Conservation (phyloP, 2,888 invertebrate species). For the Leptinotarsa haldemani region DNA sequence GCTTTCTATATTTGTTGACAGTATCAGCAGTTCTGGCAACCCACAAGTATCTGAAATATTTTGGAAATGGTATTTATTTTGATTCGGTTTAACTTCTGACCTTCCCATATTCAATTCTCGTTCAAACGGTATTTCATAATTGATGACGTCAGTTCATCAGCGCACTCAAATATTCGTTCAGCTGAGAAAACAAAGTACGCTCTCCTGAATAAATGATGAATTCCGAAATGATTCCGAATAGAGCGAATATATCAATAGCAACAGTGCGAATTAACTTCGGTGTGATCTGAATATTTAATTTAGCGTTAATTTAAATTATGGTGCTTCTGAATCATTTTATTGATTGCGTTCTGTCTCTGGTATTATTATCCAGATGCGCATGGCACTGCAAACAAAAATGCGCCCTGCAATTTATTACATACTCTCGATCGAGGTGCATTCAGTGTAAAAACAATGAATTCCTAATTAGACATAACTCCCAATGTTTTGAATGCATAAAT, state of each 20-base stretch:
- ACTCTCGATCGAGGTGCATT: slow-evolving; percentile 43
- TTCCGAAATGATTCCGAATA: slow-evolving; percentile 41
- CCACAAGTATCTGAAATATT: no score
- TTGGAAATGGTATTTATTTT: no score
- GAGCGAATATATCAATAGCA: slow-evolving; percentile 48
- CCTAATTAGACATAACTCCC: slow-evolving; percentile 44
- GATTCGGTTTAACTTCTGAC: no score
- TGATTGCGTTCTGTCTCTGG: slow-evolving; percentile 52
- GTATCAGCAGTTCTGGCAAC: no score
- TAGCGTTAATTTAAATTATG: slow-evolving; percentile 61
- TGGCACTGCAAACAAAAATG: slow-evolving; percentile 49
- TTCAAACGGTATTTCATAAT: background rate
- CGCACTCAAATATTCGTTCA: slow-evolving; percentile 19
- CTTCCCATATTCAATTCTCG: background rate
- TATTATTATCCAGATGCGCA: slow-evolving; percentile 49
- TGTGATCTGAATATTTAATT: slow-evolving; percentile 60
- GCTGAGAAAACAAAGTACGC: slow-evolving; percentile 27
- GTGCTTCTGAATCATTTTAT: slow-evolving; percentile 57
- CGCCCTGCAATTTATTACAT: slow-evolving; percentile 44
- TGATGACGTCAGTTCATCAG: background rate
- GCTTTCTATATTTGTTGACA: no score
- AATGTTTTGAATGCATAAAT: slow-evolving; percentile 40
- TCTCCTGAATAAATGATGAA: slow-evolving; percentile 32
- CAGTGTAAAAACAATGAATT: slow-evolving; percentile 46
- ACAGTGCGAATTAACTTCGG: slow-evolving; percentile 54